Conservation (phyloP, 2,113 vertebrate genomes). For the Sphyrna mokarran region DNA sequence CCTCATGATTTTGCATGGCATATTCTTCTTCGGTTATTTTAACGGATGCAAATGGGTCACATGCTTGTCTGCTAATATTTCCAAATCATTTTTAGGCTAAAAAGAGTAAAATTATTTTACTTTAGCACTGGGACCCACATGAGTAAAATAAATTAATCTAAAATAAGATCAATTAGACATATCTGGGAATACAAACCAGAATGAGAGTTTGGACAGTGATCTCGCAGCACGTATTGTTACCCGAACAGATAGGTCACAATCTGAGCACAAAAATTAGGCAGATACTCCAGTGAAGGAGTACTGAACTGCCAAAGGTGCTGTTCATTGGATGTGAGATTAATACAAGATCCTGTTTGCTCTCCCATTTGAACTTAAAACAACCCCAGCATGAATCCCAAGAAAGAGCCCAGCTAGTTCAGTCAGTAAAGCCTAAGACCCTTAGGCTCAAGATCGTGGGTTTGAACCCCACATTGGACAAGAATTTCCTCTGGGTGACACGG, state of each 20-base stretch:
- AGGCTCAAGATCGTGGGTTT: too few species aligned
- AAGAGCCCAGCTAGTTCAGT: neutral
- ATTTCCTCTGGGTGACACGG: too few species aligned
- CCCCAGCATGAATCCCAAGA: neutral
- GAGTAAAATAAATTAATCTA: neutral
- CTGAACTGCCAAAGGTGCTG: neutral
- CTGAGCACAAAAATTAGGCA: neutral
- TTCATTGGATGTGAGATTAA: neutral
- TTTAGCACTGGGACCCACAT: conserved; percentile 1
- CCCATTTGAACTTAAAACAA: neutral
- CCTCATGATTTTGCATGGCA: neutral
- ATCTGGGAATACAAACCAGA: neutral
- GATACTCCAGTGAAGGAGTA: neutral
- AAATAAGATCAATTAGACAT: conserved; percentile 18
- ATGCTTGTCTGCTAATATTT: neutral
- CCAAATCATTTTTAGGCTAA: neutral
- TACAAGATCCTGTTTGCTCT: too few species aligned
- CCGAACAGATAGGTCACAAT: neutral
- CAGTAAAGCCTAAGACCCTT: too few species aligned
- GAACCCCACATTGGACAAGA: too few species aligned
- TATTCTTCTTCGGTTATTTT: neutral
- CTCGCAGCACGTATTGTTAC: neutral
- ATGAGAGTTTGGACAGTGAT: neutral
- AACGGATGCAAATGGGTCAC: neutral
- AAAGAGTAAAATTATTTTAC: neutral